A percentile compares a stretch with the other conserved stretches of the same genome.
Conservation (phyloP, 2,888 invertebrate species). For the Adelphocoris suturalis region DNA sequence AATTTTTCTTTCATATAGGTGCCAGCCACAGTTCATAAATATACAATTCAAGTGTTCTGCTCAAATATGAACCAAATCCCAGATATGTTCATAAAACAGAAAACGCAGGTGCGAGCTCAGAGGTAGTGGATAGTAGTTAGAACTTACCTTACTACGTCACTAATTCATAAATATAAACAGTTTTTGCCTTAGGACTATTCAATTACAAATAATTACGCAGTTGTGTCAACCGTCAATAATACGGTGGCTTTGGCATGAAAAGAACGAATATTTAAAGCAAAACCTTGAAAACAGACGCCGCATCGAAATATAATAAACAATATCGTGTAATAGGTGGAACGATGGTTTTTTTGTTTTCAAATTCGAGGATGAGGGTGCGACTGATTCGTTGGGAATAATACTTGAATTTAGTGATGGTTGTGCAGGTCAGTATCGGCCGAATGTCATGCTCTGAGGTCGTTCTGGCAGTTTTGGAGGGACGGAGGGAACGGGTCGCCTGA, state of each 20-base stretch:
- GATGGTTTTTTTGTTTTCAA: neutral
- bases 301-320: neutral
- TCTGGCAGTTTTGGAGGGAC: slow-evolving; percentile 74
- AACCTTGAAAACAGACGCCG: neutral
- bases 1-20: no score
- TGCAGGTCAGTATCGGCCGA: slow-evolving; percentile 65
- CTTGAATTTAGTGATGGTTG: neutral
- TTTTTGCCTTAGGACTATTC: neutral
- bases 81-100: no score
- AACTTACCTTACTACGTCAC: no score
- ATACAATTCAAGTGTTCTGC: no score
- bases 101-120: no score
- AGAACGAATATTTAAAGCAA: neutral
- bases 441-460: slow-evolving; percentile 73
- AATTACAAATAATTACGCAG: neutral
- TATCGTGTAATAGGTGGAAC: neutral
- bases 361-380: neutral
- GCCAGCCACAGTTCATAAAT: no score
- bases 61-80: no score
- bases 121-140: no score
- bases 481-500: slow-evolving; percentile 74
- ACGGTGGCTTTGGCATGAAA: neutral
- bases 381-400: slow-evolving; percentile 23
- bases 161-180: neutral
- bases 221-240: neutral